phyloP scores from a whole-genome alignment of 64 coral and sea anemone species.

The Pachyseris speciosa region DNA sequence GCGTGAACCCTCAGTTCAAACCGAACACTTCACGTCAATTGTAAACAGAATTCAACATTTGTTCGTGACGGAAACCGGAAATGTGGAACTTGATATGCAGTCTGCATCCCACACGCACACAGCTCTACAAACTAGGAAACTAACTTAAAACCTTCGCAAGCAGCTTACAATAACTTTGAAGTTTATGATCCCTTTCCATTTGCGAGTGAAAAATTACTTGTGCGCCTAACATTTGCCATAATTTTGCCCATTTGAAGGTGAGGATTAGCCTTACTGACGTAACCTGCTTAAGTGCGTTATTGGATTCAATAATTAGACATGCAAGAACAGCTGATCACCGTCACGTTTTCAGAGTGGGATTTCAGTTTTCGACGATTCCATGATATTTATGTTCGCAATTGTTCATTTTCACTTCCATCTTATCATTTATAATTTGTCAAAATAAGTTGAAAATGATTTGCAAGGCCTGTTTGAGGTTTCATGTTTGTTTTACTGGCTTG shows the following conservation, averaged over 20 bases:
- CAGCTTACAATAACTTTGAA: neutral
- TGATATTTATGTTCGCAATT: neutral
- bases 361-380: neutral
- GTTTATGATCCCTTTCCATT: neutral
- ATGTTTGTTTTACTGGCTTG: neutral
- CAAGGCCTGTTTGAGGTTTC: neutral
- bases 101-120: neutral
- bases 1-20: too few relatives aligned
- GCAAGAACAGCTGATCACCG: neutral
- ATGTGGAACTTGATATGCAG: neutral
- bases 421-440: neutral
- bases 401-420: neutral
- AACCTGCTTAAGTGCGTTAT: neutral
- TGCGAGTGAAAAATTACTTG: neutral
- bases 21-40: too few relatives aligned
- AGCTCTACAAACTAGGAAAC: neutral
- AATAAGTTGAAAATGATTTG: neutral
- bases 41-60: too few relatives aligned
- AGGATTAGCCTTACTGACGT: neutral
- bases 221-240: neutral
- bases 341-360: neutral
- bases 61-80: neutral
- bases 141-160: neutral
- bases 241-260: neutral
- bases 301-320: neutral